A percentile compares a stretch with the other conserved stretches of the same genome.
phyloP scores from a whole-genome alignment of 2,888 invertebrate species.

The Mesopsocus fuscifrons region DNA sequence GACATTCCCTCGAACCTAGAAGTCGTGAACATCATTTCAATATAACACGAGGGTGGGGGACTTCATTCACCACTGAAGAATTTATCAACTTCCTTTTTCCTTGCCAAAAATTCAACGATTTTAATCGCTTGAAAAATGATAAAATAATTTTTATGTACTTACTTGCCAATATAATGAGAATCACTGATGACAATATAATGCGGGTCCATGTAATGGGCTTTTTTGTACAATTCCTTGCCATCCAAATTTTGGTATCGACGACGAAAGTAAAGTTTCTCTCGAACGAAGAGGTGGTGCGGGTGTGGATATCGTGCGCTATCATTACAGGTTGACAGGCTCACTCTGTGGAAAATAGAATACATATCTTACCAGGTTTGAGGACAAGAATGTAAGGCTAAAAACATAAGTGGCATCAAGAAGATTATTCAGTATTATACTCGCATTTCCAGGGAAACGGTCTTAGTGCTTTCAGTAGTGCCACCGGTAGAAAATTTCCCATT shows the following conservation, averaged over 20 bases:
- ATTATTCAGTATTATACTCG: too few relatives aligned
- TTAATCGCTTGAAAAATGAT: background rate
- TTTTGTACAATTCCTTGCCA: background rate
- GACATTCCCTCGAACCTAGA: slow-evolving; percentile 7
- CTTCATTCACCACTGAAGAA: background rate
- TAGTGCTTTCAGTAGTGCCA: too few relatives aligned
- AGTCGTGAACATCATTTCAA: slow-evolving; percentile 2
- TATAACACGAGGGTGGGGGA: background rate
- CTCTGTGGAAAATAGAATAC: slow-evolving; percentile 1
- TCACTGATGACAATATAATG: background rate
- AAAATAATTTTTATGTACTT: background rate
- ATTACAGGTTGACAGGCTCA: slow-evolving; percentile 3
- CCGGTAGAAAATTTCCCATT: too few relatives aligned
- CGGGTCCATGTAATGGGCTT: slow-evolving; percentile 4
- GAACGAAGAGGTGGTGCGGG: slow-evolving; percentile 2
- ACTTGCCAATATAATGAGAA: background rate
- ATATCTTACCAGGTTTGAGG: too few relatives aligned
- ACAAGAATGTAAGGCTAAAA: too few relatives aligned
- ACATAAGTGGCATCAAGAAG: too few relatives aligned
- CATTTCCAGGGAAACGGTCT: too few relatives aligned
- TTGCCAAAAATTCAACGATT: background rate
- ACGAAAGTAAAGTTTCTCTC: slow-evolving; percentile 1
- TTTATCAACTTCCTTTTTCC: background rate
- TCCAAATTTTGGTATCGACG: background rate
- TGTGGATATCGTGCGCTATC: slow-evolving; percentile 4